A percentile compares a stretch with the other conserved stretches of the same genome.
Conservation (phyloP, 2,888 invertebrate species). For the Agonum fuliginosum region DNA sequence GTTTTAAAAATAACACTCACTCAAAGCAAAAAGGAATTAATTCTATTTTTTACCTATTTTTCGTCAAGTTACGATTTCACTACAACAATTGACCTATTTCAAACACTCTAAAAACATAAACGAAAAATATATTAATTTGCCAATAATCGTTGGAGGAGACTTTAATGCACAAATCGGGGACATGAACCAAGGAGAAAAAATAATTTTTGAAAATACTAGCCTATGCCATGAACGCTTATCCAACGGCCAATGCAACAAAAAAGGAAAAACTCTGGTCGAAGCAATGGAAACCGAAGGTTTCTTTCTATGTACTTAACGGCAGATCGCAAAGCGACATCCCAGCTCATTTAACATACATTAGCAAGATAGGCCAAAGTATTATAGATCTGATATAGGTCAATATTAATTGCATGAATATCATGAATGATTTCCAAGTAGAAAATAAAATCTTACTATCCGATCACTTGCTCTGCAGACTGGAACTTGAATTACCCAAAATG, state of each 20-base stretch:
- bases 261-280: slow-evolving; percentile 28
- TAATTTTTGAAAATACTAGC: background rate
- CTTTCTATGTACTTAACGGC: slow-evolving; percentile 47
- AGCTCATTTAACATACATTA: slow-evolving; percentile 41
- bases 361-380: slow-evolving; percentile 27
- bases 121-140: background rate
- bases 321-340: slow-evolving; percentile 46
- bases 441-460: slow-evolving; percentile 50
- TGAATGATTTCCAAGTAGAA: slow-evolving; percentile 45
- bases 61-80: background rate
- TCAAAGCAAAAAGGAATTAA: background rate
- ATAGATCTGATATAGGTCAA: slow-evolving; percentile 50
- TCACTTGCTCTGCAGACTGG: background rate
- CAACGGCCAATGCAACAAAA: background rate
- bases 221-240: background rate
- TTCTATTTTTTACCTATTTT: background rate
- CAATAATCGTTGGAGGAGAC: slow-evolving; percentile 5
- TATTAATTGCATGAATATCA: background rate
- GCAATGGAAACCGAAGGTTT: slow-evolving; percentile 47
- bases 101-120: background rate
- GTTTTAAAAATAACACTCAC: background rate
- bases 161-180: slow-evolving; percentile 1
- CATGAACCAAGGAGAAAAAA: background rate
- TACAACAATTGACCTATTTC: background rate
- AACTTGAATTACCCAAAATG: background rate